A percentile compares a stretch with the other conserved stretches of the same genome.
Conservation (phyloP, 2,113 vertebrate species). For the Butorides virescens region DNA sequence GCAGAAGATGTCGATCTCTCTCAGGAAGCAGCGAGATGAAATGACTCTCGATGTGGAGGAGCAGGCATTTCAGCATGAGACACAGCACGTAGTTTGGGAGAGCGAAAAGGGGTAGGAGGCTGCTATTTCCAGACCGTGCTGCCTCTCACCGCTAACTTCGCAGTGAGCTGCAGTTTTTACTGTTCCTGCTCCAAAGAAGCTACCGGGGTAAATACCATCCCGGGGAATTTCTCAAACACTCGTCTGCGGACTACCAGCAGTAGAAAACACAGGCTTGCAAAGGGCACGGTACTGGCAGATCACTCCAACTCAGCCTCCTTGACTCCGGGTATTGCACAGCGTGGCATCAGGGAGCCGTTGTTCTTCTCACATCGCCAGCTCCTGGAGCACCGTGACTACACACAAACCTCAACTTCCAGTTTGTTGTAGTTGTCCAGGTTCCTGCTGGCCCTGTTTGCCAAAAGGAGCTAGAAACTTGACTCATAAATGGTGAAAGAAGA, state of each 20-base stretch:
- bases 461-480: not conserved
- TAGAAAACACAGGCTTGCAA: not conserved
- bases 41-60: conserved; percentile 25
- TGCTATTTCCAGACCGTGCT: conserved; percentile 39
- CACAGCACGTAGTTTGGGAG: conserved; percentile 51
- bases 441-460: not conserved
- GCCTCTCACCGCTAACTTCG: not conserved
- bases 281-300: not conserved
- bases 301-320: not conserved
- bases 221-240: conserved; percentile 9
- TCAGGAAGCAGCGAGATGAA: conserved; percentile 50
- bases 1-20: conserved; percentile 52
- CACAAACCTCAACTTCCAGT: not conserved
- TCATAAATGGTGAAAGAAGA: not conserved
- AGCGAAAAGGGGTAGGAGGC: conserved; percentile 59
- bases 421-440: not conserved
- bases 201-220: conserved; percentile 15
- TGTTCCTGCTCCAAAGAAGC: conserved; percentile 23
- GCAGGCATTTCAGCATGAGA: conserved; percentile 53
- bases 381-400: not conserved
- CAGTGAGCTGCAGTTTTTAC: not conserved
- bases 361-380: not conserved
- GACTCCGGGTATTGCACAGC: not conserved
- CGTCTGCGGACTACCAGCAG: not conserved
- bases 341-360: fast-evolving